Evolutionary conservation across 2,888 invertebrate species (phyloP), one percentile per base, ranked within the genome.

Genomic region (Hirtodrosophila cameraria): DNA sequence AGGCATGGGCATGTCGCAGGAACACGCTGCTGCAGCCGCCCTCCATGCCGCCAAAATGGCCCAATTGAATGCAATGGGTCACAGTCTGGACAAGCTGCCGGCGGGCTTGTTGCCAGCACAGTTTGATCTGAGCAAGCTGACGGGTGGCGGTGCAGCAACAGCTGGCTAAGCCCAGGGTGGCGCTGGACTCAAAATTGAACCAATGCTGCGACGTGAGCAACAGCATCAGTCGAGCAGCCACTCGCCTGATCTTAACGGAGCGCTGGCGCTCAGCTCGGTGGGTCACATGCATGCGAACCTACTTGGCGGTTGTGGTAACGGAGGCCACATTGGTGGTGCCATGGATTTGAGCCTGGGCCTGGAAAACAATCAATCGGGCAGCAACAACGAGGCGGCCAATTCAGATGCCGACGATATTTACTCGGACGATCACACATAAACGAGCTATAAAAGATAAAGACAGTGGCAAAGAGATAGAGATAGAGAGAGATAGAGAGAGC

Each of bases 1-100:
- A 91, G 91, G 91, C 57, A 93, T 93, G 92, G 93, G 93, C 8
- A 92, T 94, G 89, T 92, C 93, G 68, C 92, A 93, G 41, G 94
- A 94, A 64, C 94, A 94, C 78, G 94, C 94, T 1, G 93, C 94
- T 74, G 93, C 94, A 68, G 95, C 96, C 0, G 95, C 96, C 3
- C 93, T 95, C 88, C 95, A 95, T 86, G 95, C 95, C 1, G 94
- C 94, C 23, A 96, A 96, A 91, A 92, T 96, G 89, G 95, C 95
- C 16, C 96, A 96, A 80, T 92, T 96, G 89, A 95, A 94, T 87
- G 94, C 94, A 3, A 92, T 94, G 92, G 92, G 91, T 2, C 92
- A 93, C 63, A 88, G 90, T 28, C 71, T 91, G 38, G 93, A 93
- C 62, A 94, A 93, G 81, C 90, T 93, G n/a, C 93, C 93, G 8